Base-by-base conservation (phyloP, 2,888 invertebrate species). In the Synanthedon andrenaeformis region DNA sequence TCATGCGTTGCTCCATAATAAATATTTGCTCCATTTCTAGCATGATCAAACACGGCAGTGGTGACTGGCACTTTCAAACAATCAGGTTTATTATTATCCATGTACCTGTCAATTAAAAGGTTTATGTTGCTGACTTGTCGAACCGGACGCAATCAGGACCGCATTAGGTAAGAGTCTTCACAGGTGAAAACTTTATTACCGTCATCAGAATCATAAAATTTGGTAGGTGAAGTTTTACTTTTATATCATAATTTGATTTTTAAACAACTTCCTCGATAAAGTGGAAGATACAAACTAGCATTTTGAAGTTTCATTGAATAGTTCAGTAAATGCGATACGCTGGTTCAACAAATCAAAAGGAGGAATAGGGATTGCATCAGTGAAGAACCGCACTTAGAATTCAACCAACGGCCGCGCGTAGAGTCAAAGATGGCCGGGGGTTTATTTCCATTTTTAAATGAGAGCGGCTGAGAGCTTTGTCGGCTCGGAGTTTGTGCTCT, bases 371-470 rank as follows among this genome's bases (percentile, higher is more conserved):
- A 70, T 70, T 74, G 77, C 76, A 76, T 76, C 76, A 73, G 70
- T 72, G 70, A 70, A 75, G 72, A 74, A 66, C 67, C 76, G 73
- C 76, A 81, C 82, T 85, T 83, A 82, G 79, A 79, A 85, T 85
- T 85, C 84, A 81, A 76, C 78, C 78, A 77, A 79, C 74, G 72
- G 77, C 79, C 72, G 62, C 66, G 74, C 76, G 69, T 72, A 76
- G 82, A 85, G 78, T 84, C 84, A 86, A 84, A 86, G 86, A 87
- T 85, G 85, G 83, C 78, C 74, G 79, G 74, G 72, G 76, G 81
- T 86, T 87, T 87, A 87, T 86, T 87, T 87, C 86, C 86, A 87
- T 87, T 87, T 87, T 86, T 87, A 87, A 87, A 87, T 86, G 84
- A 86, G 85, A 82, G 79, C 84, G 84, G 79, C 84, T 82, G 82